Conservation (phyloP, 2,113 vertebrate species). For the Eira barbara region DNA sequence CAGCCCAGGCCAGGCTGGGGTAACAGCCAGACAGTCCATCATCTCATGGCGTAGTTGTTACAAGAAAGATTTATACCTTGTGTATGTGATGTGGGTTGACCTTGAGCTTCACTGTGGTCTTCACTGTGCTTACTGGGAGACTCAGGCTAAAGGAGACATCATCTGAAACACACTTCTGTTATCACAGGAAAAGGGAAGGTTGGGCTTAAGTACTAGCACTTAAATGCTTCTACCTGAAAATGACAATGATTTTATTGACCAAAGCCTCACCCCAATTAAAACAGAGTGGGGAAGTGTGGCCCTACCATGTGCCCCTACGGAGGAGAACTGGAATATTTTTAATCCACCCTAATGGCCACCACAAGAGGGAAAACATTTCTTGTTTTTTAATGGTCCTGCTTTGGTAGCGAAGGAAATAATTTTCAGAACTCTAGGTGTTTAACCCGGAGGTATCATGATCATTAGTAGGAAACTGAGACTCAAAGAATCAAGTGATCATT, state of each 20-base stretch:
- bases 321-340: background rate
- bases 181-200: background rate
- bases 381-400: background rate
- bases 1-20: background rate
- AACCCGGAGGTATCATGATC: background rate
- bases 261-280: background rate
- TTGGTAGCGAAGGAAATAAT: background rate
- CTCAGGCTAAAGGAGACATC: background rate
- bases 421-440: background rate
- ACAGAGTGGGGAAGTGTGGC: background rate
- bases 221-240: background rate
- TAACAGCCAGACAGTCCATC: background rate
- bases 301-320: background rate
- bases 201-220: background rate
- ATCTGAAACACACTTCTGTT: background rate
- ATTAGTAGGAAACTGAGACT: background rate
- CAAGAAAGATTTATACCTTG: background rate
- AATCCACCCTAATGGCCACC: background rate
- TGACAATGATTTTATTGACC: background rate
- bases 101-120: background rate
- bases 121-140: background rate
- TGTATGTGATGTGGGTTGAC: background rate
- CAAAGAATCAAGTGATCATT: background rate
- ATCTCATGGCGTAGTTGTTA: background rate
- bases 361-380: background rate